Conservation (phyloP, 1,140 invertebrate genomes). For the Melitaea cinxia region DNA sequence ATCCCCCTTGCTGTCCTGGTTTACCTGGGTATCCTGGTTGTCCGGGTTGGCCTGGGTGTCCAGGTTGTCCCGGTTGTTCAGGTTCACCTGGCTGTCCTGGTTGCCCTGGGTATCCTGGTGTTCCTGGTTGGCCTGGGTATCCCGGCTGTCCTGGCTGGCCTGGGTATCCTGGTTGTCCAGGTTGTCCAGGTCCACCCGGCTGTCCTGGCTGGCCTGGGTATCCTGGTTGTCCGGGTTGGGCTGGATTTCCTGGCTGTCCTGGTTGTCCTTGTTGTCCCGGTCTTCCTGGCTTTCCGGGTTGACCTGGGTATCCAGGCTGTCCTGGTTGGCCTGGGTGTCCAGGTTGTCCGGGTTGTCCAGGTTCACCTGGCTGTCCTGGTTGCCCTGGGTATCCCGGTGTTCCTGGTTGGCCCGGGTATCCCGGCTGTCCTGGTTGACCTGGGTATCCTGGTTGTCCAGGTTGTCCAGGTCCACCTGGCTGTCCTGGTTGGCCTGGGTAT, state of each 20-base stretch:
- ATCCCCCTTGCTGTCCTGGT: neutral
- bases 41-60: neutral
- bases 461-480: neutral
- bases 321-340: neutral
- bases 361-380: neutral
- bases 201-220: neutral
- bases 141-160: neutral
- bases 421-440: neutral
- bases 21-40: conserved; percentile 12
- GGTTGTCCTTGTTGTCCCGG: neutral
- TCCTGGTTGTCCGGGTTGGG: conserved; percentile 2
- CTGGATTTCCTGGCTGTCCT: neutral
- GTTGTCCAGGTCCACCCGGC: neutral
- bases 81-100: neutral
- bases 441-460: neutral
- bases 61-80: neutral
- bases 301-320: neutral
- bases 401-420: neutral
- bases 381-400: neutral
- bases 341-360: neutral
- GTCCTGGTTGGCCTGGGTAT: neutral
- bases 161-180: neutral
- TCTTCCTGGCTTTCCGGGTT: neutral
- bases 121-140: conserved; percentile 1
- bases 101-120: neutral